These are phyloP conservation scores for Desoria tigrina DNA, from an alignment of 2,888 invertebrate species.

Conservation along the genomic window DNA sequence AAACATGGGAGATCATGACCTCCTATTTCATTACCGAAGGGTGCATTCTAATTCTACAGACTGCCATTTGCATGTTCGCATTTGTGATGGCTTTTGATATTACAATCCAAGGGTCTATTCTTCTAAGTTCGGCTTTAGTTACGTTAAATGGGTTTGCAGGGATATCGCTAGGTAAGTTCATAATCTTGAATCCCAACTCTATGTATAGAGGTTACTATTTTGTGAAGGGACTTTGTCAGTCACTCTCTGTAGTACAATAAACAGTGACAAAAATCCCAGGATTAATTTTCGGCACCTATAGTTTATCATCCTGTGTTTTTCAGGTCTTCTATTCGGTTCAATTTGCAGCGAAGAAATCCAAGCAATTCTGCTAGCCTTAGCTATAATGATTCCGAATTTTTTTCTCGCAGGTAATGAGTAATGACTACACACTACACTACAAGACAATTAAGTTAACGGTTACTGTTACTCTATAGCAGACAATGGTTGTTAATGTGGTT, in stretches of 20 bases:
- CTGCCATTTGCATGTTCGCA: constrained; percentile 63
- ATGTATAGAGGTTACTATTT: too few species aligned
- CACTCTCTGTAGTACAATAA: too few species aligned
- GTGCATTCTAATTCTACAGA: constrained; percentile 91
- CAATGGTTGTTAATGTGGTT: not conserved
- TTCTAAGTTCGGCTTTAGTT: not conserved
- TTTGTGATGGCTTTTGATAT: constrained; percentile 9
- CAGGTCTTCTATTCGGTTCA: not conserved
- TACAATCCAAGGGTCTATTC: not conserved
- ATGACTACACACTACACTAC: too few species aligned
- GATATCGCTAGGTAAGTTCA: constrained; percentile 8
- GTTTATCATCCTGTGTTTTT: too few species aligned
- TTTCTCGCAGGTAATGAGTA: not conserved
- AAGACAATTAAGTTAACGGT: too few species aligned
- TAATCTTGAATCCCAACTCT: too few species aligned
- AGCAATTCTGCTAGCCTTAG: constrained; percentile 14
- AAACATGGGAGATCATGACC: constrained; percentile 85
- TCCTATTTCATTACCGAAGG: constrained; percentile 89
- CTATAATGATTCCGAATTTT: constrained; percentile 16
- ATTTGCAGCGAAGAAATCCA: constrained; percentile 14
- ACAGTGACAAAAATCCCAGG: too few species aligned
- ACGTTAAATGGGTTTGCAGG: constrained; percentile 10
- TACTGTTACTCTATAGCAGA: too few species aligned
- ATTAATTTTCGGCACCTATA: too few species aligned
- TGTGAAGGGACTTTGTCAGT: too few species aligned